Percentiles rank a stretch among this genome's conserved stretches.
Conservation (phyloP, 2,797 vertebrate genomes). For the Perodicticus potto region DNA sequence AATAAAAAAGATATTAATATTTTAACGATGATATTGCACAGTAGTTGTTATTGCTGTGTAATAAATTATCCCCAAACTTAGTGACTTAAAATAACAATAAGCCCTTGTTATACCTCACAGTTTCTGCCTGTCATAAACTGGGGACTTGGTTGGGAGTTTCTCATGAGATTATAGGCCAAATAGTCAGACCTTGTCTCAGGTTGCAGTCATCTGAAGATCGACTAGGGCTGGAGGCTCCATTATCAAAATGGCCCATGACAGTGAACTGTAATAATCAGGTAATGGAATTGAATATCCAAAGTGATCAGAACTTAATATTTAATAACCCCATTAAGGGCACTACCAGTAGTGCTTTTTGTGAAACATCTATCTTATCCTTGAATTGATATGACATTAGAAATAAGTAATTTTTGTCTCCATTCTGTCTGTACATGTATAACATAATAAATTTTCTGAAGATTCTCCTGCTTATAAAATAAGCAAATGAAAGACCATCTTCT, state of each 20-base stretch:
- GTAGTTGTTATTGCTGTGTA: background rate
- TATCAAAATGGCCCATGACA: background rate
- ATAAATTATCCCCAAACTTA: background rate
- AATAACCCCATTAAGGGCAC: background rate
- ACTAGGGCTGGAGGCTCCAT: background rate
- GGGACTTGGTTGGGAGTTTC: background rate
- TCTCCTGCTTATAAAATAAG: background rate
- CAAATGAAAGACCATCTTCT: background rate
- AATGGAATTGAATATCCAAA: background rate
- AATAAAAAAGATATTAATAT: background rate
- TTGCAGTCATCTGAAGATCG: background rate
- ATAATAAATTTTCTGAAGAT: conserved; percentile 15
- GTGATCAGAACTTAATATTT: background rate
- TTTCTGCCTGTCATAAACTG: background rate
- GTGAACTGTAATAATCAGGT: background rate
- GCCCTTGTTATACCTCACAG: background rate
- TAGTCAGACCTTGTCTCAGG: background rate
- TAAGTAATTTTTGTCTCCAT: background rate
- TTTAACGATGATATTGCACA: background rate
- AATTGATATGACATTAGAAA: conserved; percentile 17
- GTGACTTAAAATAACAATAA: background rate
- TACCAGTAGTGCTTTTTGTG: background rate
- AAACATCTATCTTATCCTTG: background rate
- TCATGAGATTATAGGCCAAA: background rate
- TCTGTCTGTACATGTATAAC: background rate